Evolutionary conservation across 2,797 vertebrate genomes (phyloP).

Genomic region (Hipposideros larvatus): DNA sequence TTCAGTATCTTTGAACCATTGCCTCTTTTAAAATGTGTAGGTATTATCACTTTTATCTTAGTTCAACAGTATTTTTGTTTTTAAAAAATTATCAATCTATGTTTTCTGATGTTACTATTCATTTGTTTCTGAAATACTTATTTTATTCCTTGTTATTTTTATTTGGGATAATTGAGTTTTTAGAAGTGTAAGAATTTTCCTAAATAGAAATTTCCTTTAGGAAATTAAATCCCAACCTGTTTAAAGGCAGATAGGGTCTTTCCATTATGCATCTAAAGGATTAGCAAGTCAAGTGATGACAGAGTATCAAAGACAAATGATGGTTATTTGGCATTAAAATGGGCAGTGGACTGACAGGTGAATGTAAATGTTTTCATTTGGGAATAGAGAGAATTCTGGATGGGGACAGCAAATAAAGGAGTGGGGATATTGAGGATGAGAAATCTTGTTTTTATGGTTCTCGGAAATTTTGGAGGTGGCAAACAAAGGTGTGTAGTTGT

Average conservation of each 20-base stretch:
- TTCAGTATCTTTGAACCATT: background rate
- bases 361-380: background rate
- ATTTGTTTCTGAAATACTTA: too few relatives aligned
- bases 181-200: background rate
- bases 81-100: background rate
- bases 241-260: background rate
- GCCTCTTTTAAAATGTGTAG: background rate
- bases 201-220: background rate
- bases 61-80: background rate
- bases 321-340: background rate
- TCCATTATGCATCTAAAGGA: background rate
- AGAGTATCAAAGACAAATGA: background rate
- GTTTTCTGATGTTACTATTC: background rate
- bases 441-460: background rate
- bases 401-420: background rate
- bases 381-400: background rate
- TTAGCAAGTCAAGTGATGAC: background rate
- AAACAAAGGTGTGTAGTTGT: background rate
- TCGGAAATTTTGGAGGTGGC: background rate
- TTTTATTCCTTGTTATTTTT: background rate
- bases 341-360: background rate
- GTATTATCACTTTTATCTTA: background rate
- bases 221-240: background rate
- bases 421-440: rapidly evolving
- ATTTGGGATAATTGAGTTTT: background rate